phyloP scores from a whole-genome alignment of 2,797 vertebrate genomes.

The Sebastes vulpes region DNA sequence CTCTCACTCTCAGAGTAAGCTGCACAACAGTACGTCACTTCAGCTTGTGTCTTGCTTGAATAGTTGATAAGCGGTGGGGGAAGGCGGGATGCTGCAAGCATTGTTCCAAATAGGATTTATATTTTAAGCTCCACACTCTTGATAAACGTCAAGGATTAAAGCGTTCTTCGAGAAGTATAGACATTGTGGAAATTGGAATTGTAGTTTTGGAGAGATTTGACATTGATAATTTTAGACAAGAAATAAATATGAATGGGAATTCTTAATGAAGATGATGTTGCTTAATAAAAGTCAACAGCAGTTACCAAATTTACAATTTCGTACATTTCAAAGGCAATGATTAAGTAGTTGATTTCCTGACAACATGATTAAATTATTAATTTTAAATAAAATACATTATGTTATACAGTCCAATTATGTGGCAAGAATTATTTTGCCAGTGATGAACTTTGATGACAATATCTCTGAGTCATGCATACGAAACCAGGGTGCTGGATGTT shows the following conservation, averaged over 20 bases:
- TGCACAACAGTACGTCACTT: background rate
- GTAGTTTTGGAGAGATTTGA: background rate
- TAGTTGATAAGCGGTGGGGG: background rate
- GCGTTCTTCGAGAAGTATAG: background rate
- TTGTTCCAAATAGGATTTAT: background rate
- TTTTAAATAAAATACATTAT: background rate
- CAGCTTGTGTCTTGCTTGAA: conserved; percentile 30
- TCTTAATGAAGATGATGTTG: background rate
- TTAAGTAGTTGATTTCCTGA: background rate
- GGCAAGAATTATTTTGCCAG: background rate
- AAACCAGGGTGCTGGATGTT: too few relatives aligned
- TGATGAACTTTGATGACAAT: background rate
- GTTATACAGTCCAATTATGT: background rate
- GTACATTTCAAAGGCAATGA: background rate
- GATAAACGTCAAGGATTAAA: background rate
- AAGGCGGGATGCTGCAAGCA: background rate
- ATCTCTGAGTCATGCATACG: background rate
- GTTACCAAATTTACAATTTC: background rate
- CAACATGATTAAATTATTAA: background rate
- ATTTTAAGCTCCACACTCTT: background rate
- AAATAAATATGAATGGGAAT: background rate
- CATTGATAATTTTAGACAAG: background rate
- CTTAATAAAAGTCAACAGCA: background rate
- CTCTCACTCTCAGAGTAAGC: conserved; percentile 4
- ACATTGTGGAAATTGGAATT: background rate